Evolutionary conservation across 2,888 invertebrate genomes (phyloP).

Genomic region (Celastrina argiolus): DNA sequence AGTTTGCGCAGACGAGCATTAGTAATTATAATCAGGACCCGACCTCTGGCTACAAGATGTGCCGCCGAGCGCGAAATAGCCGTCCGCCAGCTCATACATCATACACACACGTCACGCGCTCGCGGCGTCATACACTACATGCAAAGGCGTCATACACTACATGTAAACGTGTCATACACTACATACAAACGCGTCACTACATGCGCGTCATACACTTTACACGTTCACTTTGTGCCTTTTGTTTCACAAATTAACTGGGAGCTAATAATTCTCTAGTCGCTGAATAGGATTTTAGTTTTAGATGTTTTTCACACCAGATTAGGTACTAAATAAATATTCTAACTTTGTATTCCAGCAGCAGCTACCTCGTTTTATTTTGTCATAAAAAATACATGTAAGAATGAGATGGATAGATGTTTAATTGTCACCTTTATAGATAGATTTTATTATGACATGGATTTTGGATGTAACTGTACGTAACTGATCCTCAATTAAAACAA

Average conservation of each 20-base stretch:
- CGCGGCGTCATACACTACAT: not conserved
- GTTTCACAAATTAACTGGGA: constrained; percentile 6
- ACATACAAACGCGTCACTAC: not conserved
- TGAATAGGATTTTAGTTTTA: constrained; percentile 1
- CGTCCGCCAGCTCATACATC: constrained; percentile 58
- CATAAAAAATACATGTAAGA: no score
- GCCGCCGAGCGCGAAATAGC: constrained; percentile 72
- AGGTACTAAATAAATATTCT: not conserved
- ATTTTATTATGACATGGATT: no score
- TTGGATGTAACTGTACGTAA: no score
- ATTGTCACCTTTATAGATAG: no score
- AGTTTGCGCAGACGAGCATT: constrained; percentile 64
- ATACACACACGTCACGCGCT: constrained; percentile 29
- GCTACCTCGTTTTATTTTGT: no score
- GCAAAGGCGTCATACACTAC: not conserved
- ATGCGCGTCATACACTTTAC: not conserved
- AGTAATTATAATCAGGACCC: constrained; percentile 71
- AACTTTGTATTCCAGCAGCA: no score
- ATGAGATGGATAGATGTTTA: no score
- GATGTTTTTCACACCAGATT: constrained; percentile 6
- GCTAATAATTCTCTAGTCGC: not conserved
- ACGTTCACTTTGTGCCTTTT: constrained; percentile 16
- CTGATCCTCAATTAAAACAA: no score
- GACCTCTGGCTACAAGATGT: constrained; percentile 75
- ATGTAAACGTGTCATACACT: not conserved